phyloP scores from a whole-genome alignment of 2,113 vertebrate genomes.

The Mastomys natalensis region DNA sequence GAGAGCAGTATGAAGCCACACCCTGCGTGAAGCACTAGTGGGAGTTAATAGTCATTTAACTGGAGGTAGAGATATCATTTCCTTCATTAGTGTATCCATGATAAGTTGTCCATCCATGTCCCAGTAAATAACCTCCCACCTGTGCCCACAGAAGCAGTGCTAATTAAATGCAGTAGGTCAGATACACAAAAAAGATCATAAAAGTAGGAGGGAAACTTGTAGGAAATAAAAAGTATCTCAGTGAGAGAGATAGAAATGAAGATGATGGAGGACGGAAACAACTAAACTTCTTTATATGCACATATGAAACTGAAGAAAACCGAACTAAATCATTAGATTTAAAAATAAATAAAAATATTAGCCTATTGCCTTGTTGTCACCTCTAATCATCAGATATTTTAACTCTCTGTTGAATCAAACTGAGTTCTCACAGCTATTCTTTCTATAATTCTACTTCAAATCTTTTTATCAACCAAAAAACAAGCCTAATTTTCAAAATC shows the following conservation, averaged over 20 bases:
- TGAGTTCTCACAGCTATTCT: neutral
- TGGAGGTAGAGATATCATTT: neutral
- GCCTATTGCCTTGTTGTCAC: neutral
- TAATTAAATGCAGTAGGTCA: neutral
- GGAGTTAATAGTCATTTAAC: neutral
- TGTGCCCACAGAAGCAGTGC: neutral
- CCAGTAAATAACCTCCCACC: neutral
- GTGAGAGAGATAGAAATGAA: neutral
- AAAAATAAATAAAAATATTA: neutral
- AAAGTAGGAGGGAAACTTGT: neutral
- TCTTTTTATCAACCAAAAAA: neutral
- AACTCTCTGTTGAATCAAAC: neutral
- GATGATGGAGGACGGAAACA: neutral
- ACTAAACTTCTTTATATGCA: neutral
- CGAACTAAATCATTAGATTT: neutral
- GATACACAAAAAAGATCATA: neutral
- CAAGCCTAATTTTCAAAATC: neutral
- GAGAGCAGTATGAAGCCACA: neutral
- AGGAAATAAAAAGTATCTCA: neutral
- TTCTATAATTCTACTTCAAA: constrained; percentile 26
- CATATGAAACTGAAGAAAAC: neutral
- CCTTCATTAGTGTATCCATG: neutral
- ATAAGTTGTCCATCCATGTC: neutral
- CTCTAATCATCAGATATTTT: neutral
- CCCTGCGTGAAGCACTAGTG: neutral